Evolutionary conservation across 2,888 invertebrate genomes (phyloP), one percentile per base, ranked within the genome.

Genomic region (Drosophila falleni): DNA sequence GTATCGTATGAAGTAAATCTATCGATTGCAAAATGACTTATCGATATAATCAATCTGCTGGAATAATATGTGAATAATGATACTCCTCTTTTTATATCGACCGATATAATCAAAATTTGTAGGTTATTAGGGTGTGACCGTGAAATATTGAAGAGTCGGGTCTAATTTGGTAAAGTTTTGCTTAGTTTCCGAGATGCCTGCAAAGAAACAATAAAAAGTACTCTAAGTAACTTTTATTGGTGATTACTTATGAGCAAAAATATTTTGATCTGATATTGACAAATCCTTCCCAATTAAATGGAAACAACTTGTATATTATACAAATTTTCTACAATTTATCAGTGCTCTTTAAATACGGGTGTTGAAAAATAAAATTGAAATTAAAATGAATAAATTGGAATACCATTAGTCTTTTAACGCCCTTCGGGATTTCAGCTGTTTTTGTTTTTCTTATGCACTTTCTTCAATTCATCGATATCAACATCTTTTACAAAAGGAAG

Each of bases 81-180:
- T 44, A 44, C 23, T 56, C 55, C 55, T 10, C 1, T 2, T 16
- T 54, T 35, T 11, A 33, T 56, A 35, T 44, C 33, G 23, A 3
- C 44, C 23, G 23, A 44, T 33, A 11, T 3, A n/a, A 33, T 11
- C 1, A 10, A 3, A 19, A 23, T 5, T 33, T 23, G 5, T 37
- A 10, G 26, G 13, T 19, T 26, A 26, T 11, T 35, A 39, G 53
- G 53, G 53, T 53, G 53, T 53, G 53, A 39, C 39, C 39, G 33
- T 35, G n/a, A 23, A n/a, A n/a, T 5, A 33, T 15, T 3, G 0
- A 19, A 2, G 16, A 11, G 9, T 46, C 3, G 0, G n/a, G 23
- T 3, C 4, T 11, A 15, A 15, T 49, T n/a, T n/a, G 0, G n/a
- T n/a, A n/a, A 23, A 13, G 8, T 10, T 10, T 8, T 23, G 16